A percentile compares a stretch with the other conserved stretches of the same genome.
These are phyloP conservation scores for western clawed frog (Xenopus tropicalis) DNA, from an alignment of 2,113 vertebrate species.

Conservation along the genomic window UCB_Xtro_10.0 CM004450.2:109075501-109076000, in stretches of 20 bases:
- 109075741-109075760: not conserved
- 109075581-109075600: constrained; percentile 28
- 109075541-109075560: not conserved
- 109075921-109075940: too few relatives aligned
- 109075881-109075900: too few relatives aligned
- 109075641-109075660: constrained; percentile 25
- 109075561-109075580: constrained; percentile 4
- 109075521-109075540: not conserved
- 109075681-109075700: constrained; percentile 30
- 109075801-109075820: not conserved
- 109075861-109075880: not conserved
- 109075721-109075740: constrained; percentile 18
- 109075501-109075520: not conserved
- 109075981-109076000: too few relatives aligned
- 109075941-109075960: too few relatives aligned
- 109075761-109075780: constrained; percentile 13
- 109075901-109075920: too few relatives aligned
- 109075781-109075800: constrained; percentile 21
- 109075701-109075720: constrained; percentile 27
- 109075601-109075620: constrained; percentile 36
- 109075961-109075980: too few relatives aligned
- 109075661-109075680: constrained; percentile 31
- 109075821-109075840: not conserved
- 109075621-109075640: constrained; percentile 29
- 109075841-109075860: not conserved